Evolutionary conservation across 2,888 invertebrate genomes (phyloP), one percentile per base, ranked within the genome.

Genomic region (Formica aserva): DNA sequence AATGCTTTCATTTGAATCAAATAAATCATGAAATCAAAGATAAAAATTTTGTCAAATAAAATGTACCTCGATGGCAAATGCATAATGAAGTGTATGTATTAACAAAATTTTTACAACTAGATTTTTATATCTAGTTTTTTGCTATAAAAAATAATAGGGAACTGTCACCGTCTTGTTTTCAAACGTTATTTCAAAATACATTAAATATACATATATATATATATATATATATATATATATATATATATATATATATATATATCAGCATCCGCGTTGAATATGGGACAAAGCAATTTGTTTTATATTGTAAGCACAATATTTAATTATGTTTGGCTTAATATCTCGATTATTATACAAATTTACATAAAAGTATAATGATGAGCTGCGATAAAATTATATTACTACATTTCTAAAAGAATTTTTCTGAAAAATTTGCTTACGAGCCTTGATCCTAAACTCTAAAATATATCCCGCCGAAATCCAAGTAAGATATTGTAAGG

Each of bases 261-360:
- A 41, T 76, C 18, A 63, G 5, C 11, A 15, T 15, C 4, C 13
- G 22, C 6, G 8, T 18, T 5, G 18, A 48, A 22, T 32, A 63
- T 3, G 18, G 9, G 18, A 52, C n/a, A 9, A 35, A 66, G 18
- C 11, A 38, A 66, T 26, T 9, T 18, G 26, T 76, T 65, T 48
- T 35, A 35, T 26, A 60, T 26, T 26, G 6, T 41, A 48, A 48
- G 18, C 15, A 3, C 5, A 62, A 4, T 13, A 38, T 38, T 8
- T 22, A 77, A 38, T 38, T 35, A 35, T 6, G 9, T 9, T 9
- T 3, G n/a, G 15, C 29, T n/a, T 22, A 38, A 11, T 75, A 35
- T 76, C 18, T 11, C 9, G 15, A 8, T 38, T 74, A 60, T 62
- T 62, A 75, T 9, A 35, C 15, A 63, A 63, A 48, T 63, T 62